Conservation (phyloP, 2,797 vertebrate genomes). For the Philypnodon macrostomus region DNA sequence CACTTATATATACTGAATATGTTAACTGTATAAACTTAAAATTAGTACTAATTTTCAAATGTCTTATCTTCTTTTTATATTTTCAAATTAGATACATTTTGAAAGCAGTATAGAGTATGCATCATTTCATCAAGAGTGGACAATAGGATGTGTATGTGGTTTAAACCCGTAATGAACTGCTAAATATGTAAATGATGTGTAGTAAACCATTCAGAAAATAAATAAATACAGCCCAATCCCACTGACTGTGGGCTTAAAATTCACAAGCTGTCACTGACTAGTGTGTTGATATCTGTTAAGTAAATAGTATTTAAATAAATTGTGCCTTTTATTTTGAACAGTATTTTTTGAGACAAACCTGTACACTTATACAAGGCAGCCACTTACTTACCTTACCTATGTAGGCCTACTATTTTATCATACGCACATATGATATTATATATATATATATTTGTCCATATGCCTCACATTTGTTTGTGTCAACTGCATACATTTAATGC, state of each 20-base stretch:
- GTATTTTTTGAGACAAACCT: too few species aligned
- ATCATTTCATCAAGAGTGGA: neutral
- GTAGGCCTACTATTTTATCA: too few species aligned
- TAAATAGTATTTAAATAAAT: too few species aligned
- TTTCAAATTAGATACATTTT: too few species aligned
- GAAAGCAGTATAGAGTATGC: neutral
- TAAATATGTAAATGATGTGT: slow-evolving; percentile 66
- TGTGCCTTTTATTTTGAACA: too few species aligned
- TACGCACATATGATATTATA: too few species aligned
- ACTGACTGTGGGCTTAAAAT: slow-evolving; percentile 41
- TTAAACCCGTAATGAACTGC: slow-evolving; percentile 66
- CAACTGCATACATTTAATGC: slow-evolving; percentile 29
- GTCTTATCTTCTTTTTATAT: too few species aligned
- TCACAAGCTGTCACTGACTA: slow-evolving; percentile 32
- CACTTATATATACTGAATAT: neutral
- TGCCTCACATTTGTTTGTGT: slow-evolving; percentile 7
- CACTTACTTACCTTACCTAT: too few species aligned
- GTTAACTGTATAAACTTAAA: neutral
- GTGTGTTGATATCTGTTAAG: slow-evolving; percentile 3
- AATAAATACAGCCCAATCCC: slow-evolving; percentile 61
- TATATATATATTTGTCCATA: slow-evolving; percentile 1
- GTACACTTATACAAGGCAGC: too few species aligned
- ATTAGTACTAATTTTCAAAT: too few species aligned
- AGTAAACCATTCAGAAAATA: slow-evolving; percentile 51
- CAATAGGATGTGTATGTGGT: slow-evolving; percentile 26